A percentile compares a stretch with the other conserved stretches of the same genome.
phyloP scores from a whole-genome alignment of 2,113 vertebrate genomes.

The Chaetodon auriga region DNA sequence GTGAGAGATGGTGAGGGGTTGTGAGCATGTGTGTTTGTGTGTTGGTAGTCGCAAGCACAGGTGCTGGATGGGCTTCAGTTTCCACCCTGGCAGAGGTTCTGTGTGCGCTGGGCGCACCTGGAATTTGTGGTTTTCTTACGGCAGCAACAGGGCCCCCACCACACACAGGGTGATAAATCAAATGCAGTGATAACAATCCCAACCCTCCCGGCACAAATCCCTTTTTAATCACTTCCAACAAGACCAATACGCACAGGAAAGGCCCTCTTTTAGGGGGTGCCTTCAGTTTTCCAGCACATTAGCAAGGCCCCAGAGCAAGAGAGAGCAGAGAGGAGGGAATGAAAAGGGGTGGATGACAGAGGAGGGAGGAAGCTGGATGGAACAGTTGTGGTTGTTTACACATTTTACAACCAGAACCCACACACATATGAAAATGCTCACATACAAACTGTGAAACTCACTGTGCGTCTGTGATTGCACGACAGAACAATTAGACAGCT shows the following conservation, averaged over 20 bases:
- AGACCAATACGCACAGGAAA: slow-evolving; percentile 67
- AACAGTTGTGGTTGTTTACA: slow-evolving; percentile 37
- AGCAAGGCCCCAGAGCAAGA: slow-evolving; percentile 68
- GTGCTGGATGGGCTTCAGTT: slow-evolving; percentile 34
- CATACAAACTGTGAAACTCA: slow-evolving; percentile 8
- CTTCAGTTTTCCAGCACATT: slow-evolving; percentile 75
- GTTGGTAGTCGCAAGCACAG: background rate
- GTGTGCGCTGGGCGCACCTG: slow-evolving; percentile 65
- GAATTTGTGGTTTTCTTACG: slow-evolving; percentile 68
- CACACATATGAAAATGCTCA: slow-evolving; percentile 7
- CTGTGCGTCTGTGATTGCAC: background rate
- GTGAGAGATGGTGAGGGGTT: background rate
- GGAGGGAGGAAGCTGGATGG: slow-evolving; percentile 26
- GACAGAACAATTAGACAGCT: background rate
- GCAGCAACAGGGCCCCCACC: slow-evolving; percentile 57
- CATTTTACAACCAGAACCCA: slow-evolving; percentile 20
- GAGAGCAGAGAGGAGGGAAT: slow-evolving; percentile 26
- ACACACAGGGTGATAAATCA: slow-evolving; percentile 81
- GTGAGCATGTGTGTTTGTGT: slow-evolving; percentile 7
- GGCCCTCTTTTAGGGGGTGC: slow-evolving; percentile 53
- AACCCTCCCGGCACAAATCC: slow-evolving; percentile 74
- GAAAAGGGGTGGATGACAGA: slow-evolving; percentile 21
- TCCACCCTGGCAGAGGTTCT: slow-evolving; percentile 42
- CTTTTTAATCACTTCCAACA: slow-evolving; percentile 83
- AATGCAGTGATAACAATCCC: slow-evolving; percentile 79